These are phyloP conservation scores for Lepetodrilus schrolli DNA, from an alignment of 2,888 invertebrate genomes.

Conservation along the genomic window DNA sequence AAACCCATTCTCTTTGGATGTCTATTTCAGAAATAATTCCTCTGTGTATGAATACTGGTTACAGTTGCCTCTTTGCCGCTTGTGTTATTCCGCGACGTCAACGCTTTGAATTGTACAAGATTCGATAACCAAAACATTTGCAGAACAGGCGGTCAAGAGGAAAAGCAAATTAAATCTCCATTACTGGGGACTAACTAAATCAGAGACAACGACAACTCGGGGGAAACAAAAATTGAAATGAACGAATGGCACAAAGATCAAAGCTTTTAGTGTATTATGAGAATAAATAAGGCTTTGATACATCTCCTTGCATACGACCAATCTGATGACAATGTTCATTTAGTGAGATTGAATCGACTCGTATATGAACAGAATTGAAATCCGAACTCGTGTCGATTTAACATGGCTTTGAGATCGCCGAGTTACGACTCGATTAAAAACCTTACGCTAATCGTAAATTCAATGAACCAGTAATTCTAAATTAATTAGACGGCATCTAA, in stretches of 20 bases:
- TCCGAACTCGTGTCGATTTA: not conserved
- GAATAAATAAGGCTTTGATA: constrained; percentile 14
- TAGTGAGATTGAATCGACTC: not conserved
- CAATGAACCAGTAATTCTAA: not conserved
- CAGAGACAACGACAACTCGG: constrained; percentile 2
- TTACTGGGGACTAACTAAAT: constrained; percentile 5
- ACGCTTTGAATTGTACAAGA: constrained; percentile 15
- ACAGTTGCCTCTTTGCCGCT: constrained; percentile 2
- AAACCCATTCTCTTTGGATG: constrained; percentile 1
- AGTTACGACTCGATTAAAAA: not conserved
- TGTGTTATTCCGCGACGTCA: not conserved
- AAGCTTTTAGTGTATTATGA: constrained; percentile 6
- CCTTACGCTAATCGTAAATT: not conserved
- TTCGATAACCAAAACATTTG: constrained; percentile 25
- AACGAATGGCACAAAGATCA: constrained; percentile 23
- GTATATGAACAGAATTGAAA: not conserved
- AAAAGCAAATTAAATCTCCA: constrained; percentile 18
- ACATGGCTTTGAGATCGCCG: not conserved
- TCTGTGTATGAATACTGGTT: constrained; percentile 1
- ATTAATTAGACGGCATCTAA: constrained; percentile 7
- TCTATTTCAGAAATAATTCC: constrained; percentile 3
- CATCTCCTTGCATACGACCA: not conserved
- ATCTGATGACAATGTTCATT: constrained; percentile 7
- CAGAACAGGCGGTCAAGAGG: constrained; percentile 17
- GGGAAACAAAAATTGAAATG: constrained; percentile 11